These are phyloP conservation scores for Philaethria dido DNA, from an alignment of 2,888 invertebrate genomes.

Conservation along the genomic window DNA sequence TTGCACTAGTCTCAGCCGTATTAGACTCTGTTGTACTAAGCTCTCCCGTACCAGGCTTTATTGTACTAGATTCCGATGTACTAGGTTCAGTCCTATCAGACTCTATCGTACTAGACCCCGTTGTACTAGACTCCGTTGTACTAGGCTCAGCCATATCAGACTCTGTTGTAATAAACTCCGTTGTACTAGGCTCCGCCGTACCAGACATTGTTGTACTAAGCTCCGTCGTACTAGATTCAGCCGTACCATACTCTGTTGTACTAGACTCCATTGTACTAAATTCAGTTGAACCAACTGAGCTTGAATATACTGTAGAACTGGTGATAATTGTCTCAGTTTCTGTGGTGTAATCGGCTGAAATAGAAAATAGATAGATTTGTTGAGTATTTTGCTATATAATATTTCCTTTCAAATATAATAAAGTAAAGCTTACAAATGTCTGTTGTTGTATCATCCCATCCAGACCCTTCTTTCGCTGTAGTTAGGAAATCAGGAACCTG, in stretches of 20 bases:
- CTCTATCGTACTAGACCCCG: slow-evolving; percentile 15
- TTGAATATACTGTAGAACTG: too few relatives aligned
- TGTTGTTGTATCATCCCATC: not conserved
- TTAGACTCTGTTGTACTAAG: not conserved
- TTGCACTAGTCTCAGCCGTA: slow-evolving; percentile 3
- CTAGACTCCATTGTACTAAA: slow-evolving; percentile 21
- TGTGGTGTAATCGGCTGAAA: slow-evolving; percentile 6
- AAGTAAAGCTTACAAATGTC: slow-evolving; percentile 4
- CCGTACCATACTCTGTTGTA: slow-evolving; percentile 25
- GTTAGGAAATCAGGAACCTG: slow-evolving; percentile 30
- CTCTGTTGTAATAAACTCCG: slow-evolving; percentile 32
- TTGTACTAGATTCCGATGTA: slow-evolving; percentile 28
- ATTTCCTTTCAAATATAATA: not conserved
- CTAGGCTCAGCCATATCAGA: slow-evolving; percentile 33
- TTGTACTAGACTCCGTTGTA: slow-evolving; percentile 19
- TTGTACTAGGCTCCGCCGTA: slow-evolving; percentile 15
- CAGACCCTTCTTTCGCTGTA: slow-evolving; percentile 1
- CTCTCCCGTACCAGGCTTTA: slow-evolving; percentile 24
- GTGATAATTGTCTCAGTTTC: too few relatives aligned
- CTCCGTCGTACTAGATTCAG: slow-evolving; percentile 23
- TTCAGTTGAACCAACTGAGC: slow-evolving; percentile 29
- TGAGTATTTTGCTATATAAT: not conserved
- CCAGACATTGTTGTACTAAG: not conserved
- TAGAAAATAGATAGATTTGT: not conserved
- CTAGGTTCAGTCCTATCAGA: not conserved